Evolutionary conservation across 1,140 invertebrate species (phyloP), one percentile per base, ranked within the genome.

Genomic region (Platyura marginata): DNA sequence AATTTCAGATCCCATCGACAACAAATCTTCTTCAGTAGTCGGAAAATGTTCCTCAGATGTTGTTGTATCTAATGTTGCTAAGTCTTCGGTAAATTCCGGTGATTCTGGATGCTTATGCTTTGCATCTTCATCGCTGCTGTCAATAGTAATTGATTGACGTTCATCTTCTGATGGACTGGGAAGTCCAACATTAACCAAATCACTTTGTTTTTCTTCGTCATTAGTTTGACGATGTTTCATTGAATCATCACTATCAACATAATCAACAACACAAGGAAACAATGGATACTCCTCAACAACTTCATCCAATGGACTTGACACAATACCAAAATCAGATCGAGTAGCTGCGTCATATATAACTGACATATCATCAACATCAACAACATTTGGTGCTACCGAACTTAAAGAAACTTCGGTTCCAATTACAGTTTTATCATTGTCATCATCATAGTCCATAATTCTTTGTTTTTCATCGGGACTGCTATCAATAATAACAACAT

Each of bases 281-380:
- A 78, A 50, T 9, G 76, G 64, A 48, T 72, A 78, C 44, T 76
- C 71, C 34, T 71, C 69, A 9, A 64, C 57, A 48, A 69, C 69
- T 40, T 70, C 67, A 42, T 75, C 74, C 9, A 73, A 56, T 8
- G 69, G 69, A 29, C 70, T 71, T 0, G 68, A 63, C 34, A 71
- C 63, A n/a, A 66, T 66, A 40, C 71, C 69, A 23, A 40, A 40
- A n/a, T 40, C 38, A 21, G 16, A 18, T 3, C 36, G 15, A 4
- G 36, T 18, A 0, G 59, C 61, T 2, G 72, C 48, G 41, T 70
- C 69, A 44, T 72, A 68, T n/a, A 72, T 70, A 1, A 73, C 69
- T 4, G 67, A 62, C n/a, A 74, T 68, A 45, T 73, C 70, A 47
- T 74, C 71, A 10, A 62, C 59, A 48, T 67, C 64, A 37, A 52